phyloP scores from a whole-genome alignment of 2,113 vertebrate genomes.

The mouse (Mus musculus) region GRCm39 chr4:64987001-64987500 shows the following conservation, averaged over 20 bases:
- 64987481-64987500: neutral
- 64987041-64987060: neutral
- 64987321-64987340: neutral
- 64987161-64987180: neutral
- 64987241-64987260: neutral
- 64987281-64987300: too few species aligned
- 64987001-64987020: accelerated
- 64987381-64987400: neutral
- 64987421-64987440: neutral
- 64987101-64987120: neutral
- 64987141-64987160: neutral
- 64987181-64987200: neutral
- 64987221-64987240: neutral
- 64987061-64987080: neutral
- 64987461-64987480: neutral
- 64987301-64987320: neutral
- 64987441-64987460: neutral
- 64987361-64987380: neutral
- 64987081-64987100: neutral
- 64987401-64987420: neutral
- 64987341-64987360: neutral
- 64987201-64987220: neutral
- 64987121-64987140: neutral
- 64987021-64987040: neutral
- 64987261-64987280: neutral